Conservation (phyloP, 2,797 vertebrate genomes). For the Gymnocypris eckloni region DNA sequence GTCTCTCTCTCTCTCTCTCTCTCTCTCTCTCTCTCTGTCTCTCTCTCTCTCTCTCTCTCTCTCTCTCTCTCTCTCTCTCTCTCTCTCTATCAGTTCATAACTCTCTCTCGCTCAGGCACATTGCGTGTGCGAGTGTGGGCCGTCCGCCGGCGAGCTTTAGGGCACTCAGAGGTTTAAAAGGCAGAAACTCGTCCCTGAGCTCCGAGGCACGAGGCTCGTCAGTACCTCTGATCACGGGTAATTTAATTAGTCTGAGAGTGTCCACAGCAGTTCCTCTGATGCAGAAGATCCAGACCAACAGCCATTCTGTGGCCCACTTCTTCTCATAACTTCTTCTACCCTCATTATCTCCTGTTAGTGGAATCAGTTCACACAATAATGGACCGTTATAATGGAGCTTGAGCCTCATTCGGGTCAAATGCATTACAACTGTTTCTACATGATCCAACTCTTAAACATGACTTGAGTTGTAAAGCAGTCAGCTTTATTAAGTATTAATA, state of each 20-base stretch:
- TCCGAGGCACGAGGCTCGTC: slow-evolving; percentile 91
- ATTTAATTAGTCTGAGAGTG: slow-evolving; percentile 99
- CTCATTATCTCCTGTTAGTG: slow-evolving; percentile 1
- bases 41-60: slow-evolving; percentile 79
- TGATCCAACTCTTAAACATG: background rate
- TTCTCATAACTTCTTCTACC: background rate
- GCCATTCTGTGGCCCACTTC: slow-evolving; percentile 41
- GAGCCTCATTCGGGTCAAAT: background rate
- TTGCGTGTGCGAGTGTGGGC: slow-evolving; percentile 95
- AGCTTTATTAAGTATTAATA: background rate
- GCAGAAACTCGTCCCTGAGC: slow-evolving; percentile 97
- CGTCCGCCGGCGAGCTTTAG: slow-evolving; percentile 89
- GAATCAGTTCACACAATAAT: background rate
- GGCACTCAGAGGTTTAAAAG: slow-evolving; percentile 93
- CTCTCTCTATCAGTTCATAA: slow-evolving; percentile 98
- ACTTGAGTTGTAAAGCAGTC: background rate
- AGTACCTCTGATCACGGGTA: slow-evolving; percentile 99
- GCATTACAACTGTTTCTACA: background rate
- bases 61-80: slow-evolving; percentile 78
- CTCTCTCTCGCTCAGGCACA: slow-evolving; percentile 99
- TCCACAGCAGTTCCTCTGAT: slow-evolving; percentile 99
- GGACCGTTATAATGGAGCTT: background rate
- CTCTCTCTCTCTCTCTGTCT: slow-evolving; percentile 79
- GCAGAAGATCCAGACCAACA: slow-evolving; percentile 91
- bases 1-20: slow-evolving; percentile 79